Conservation (phyloP, 2,113 vertebrate genomes). For the Narcine bancroftii region DNA sequence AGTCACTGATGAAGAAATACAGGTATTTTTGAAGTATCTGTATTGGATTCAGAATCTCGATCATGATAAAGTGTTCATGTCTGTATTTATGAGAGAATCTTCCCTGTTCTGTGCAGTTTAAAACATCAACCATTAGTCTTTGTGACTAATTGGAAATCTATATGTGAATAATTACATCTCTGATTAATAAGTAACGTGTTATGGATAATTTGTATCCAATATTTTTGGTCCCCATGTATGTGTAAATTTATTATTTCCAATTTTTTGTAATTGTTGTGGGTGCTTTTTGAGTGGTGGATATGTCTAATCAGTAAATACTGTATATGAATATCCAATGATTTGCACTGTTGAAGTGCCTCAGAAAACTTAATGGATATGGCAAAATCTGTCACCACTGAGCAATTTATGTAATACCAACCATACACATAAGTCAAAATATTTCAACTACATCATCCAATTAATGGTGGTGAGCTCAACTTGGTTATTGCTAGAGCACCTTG, state of each 20-base stretch:
- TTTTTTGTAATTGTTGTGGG: too few species aligned
- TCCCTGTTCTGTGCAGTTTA: not conserved
- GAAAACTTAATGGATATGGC: not conserved
- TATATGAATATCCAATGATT: too few species aligned
- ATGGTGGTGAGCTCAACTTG: not conserved
- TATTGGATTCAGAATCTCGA: not conserved
- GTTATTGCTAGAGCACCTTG: not conserved
- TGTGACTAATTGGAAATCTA: not conserved
- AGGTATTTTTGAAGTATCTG: slow-evolving; percentile 42
- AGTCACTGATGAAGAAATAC: slow-evolving; percentile 43
- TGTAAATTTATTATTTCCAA: too few species aligned
- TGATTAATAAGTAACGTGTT: not conserved
- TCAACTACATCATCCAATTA: not conserved
- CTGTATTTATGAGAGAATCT: not conserved
- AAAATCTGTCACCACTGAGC: not conserved
- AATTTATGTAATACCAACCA: not conserved
- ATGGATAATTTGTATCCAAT: not conserved
- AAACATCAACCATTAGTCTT: not conserved
- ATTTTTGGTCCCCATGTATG: not conserved
- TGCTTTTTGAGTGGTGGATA: too few species aligned
- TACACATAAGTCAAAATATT: not conserved
- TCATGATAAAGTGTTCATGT: not conserved
- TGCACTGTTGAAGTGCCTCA: too few species aligned
- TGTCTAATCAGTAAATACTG: too few species aligned
- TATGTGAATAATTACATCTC: not conserved